A percentile compares a stretch with the other conserved stretches of the same genome.
Evolutionary conservation across 92 coral and sea anemone genomes (phyloP).

Genomic region (Paramuricea clavata): DNA sequence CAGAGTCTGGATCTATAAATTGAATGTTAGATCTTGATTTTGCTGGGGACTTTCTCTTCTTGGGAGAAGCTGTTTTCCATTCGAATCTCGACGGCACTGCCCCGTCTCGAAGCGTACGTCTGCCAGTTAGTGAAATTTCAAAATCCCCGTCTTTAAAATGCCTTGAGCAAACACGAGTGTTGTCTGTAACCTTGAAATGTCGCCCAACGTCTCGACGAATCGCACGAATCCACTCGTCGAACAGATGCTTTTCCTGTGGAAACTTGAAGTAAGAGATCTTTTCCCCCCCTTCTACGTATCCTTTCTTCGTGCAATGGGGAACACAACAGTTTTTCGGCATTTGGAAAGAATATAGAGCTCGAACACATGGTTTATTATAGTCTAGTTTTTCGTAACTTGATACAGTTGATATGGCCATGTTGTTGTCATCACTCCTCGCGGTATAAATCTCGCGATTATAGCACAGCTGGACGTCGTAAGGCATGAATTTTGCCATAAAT

Average conservation of each 20-base stretch:
- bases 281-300: constrained; percentile 60
- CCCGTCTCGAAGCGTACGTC: constrained; percentile 20
- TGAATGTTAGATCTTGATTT: neutral
- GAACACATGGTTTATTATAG: neutral
- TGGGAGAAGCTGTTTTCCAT: constrained; percentile 58
- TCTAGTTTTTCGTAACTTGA: too few species aligned
- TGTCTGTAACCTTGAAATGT: constrained; percentile 55
- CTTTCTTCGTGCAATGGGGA: constrained; percentile 72
- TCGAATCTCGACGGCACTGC: constrained; percentile 61
- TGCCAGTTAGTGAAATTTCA: constrained; percentile 51
- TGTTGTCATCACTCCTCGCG: too few species aligned
- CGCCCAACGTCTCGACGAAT: constrained; percentile 75
- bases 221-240: constrained; percentile 72
- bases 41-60: constrained; percentile 35
- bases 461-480: too few species aligned
- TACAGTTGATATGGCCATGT: too few species aligned
- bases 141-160: constrained; percentile 71
- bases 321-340: constrained; percentile 80
- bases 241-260: constrained; percentile 58
- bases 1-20: neutral
- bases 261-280: constrained; percentile 71
- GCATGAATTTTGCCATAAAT: neutral
- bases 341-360: neutral
- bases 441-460: too few species aligned
- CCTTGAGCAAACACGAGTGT: constrained; percentile 75